Conservation (phyloP, 2,888 invertebrate genomes). For the Oconnorella tubifera region DNA sequence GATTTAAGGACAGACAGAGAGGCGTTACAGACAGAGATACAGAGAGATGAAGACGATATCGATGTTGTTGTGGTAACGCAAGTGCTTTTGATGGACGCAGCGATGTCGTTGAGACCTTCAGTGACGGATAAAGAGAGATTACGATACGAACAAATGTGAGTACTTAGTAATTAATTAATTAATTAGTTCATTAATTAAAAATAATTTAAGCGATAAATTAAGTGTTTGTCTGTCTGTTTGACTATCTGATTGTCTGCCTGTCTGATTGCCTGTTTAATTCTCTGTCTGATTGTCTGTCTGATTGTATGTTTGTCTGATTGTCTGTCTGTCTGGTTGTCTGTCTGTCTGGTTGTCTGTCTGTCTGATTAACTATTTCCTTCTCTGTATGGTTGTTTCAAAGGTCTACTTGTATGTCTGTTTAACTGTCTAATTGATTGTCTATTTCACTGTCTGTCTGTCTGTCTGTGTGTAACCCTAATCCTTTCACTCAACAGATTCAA, state of each 20-base stretch:
- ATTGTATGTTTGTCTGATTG: no score
- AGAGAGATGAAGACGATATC: background rate
- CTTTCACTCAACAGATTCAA: background rate
- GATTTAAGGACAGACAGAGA: background rate
- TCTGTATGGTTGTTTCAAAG: no score
- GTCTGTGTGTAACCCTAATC: background rate
- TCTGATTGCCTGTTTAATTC: no score
- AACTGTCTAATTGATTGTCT: background rate
- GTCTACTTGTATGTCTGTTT: no score
- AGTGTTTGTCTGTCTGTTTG: no score
- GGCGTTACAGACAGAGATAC: background rate
- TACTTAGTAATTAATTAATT: background rate
- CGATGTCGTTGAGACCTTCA: background rate
- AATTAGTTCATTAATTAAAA: background rate
- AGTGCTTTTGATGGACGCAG: background rate
- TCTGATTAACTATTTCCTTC: no score
- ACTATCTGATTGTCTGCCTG: no score
- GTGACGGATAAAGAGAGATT: background rate
- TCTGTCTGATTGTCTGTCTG: no score
- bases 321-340: no score
- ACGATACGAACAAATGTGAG: background rate
- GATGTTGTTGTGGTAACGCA: background rate
- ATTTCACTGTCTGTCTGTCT: background rate
- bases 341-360: no score
- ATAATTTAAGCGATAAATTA: background rate